Evolutionary conservation across 2,113 vertebrate genomes (phyloP).

Genomic region (Speoplatyrhinus poulsoni): DNA sequence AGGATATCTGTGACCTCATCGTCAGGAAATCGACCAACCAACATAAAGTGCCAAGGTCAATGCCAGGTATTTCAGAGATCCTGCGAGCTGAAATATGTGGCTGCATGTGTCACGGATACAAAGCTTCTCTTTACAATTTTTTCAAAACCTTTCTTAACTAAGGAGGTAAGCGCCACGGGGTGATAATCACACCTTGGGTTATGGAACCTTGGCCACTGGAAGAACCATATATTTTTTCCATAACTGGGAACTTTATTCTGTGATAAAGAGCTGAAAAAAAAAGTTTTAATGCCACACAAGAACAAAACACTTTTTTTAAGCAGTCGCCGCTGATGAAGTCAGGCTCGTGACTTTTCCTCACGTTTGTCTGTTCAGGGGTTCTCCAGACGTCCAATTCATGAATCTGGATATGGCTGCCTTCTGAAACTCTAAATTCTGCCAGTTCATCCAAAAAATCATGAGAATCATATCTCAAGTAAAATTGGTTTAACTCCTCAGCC

Average conservation of each 20-base stretch:
- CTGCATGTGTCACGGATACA: neutral
- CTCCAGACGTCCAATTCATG: neutral
- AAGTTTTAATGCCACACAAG: neutral
- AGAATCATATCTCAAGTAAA: conserved; percentile 1
- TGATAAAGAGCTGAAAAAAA: neutral
- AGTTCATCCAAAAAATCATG: neutral
- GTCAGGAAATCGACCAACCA: neutral
- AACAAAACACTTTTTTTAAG: neutral
- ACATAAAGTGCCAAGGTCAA: neutral
- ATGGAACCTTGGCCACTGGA: conserved; percentile 1
- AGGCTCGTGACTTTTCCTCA: neutral
- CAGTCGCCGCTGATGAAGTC: neutral
- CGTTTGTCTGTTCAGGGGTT: neutral
- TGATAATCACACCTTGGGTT: neutral
- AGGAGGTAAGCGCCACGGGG: neutral
- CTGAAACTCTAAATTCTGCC: neutral
- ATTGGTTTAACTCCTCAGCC: neutral
- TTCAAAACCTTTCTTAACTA: neutral
- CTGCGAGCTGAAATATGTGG: neutral
- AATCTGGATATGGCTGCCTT: conserved; percentile 1
- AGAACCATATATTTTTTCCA: neutral
- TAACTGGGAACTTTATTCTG: neutral
- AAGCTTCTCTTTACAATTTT: neutral
- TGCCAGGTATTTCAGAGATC: neutral
- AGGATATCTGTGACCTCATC: neutral